Evolutionary conservation across 1,140 invertebrate genomes (phyloP).

Genomic region (Panagrolaimus sp.): DNA sequence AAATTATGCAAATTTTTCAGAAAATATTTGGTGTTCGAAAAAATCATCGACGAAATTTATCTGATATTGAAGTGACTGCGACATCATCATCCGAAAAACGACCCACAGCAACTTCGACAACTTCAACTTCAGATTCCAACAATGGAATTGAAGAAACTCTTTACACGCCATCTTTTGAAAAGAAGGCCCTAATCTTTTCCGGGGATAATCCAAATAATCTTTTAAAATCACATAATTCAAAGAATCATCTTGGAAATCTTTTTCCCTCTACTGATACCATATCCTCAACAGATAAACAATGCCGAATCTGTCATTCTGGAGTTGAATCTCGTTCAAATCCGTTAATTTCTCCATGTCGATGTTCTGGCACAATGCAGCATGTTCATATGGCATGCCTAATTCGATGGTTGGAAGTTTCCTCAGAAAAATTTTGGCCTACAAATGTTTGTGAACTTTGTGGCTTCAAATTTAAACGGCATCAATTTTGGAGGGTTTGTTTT

Average conservation of each 20-base stretch:
- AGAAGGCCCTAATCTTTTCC: neutral
- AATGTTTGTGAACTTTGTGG: constrained; percentile 8
- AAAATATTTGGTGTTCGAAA: too few relatives aligned
- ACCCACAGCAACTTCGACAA: too few relatives aligned
- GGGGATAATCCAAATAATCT: neutral
- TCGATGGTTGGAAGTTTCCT: neutral
- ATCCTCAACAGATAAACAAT: neutral
- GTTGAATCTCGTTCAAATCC: neutral
- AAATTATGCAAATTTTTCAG: too few relatives aligned
- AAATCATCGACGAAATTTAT: too few relatives aligned
- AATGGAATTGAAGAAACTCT: constrained; percentile 5
- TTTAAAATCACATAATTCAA: neutral
- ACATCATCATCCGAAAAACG: too few relatives aligned
- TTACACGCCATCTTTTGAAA: neutral
- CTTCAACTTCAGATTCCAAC: too few relatives aligned
- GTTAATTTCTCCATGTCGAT: constrained; percentile 9
- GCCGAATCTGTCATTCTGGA: constrained; percentile 10
- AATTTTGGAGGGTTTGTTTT: neutral
- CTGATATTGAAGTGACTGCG: too few relatives aligned
- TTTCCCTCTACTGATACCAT: neutral
- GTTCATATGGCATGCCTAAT: neutral
- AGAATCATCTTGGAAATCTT: neutral
- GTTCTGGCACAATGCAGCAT: neutral
- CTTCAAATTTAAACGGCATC: neutral
- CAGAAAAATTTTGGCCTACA: constrained; percentile 2